Conservation (phyloP, 2,797 vertebrate genomes). For the Pseudotriccus pelzelni region DNA sequence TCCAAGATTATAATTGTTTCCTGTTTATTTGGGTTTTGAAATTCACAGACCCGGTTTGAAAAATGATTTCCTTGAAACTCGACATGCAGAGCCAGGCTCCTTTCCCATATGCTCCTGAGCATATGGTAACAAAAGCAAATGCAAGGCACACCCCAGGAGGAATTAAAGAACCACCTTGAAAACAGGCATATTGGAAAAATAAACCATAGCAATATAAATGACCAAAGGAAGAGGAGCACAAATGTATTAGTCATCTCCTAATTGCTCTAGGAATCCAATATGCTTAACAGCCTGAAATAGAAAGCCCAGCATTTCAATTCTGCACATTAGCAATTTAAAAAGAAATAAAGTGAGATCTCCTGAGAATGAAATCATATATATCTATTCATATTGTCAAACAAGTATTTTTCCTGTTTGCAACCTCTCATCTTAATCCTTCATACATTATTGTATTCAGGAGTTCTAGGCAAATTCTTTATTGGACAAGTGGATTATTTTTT, state of each 20-base stretch:
- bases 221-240: neutral
- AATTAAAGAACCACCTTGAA: neutral
- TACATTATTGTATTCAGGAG: neutral
- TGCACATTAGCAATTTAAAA: neutral
- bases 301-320: neutral
- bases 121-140: neutral
- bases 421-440: neutral
- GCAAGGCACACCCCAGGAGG: neutral
- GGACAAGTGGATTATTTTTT: neutral
- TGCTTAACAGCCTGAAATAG: neutral
- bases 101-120: neutral
- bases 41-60: neutral
- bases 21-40: neutral
- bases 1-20: neutral
- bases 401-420: neutral
- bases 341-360: neutral
- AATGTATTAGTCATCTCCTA: constrained; percentile 5
- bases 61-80: neutral
- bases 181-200: neutral
- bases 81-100: neutral
- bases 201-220: neutral
- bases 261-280: neutral
- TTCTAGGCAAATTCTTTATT: neutral
- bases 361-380: neutral
- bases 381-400: neutral